Base-by-base conservation (phyloP, 2,797 vertebrate species). In the Pseudochromis fuscus region DNA sequence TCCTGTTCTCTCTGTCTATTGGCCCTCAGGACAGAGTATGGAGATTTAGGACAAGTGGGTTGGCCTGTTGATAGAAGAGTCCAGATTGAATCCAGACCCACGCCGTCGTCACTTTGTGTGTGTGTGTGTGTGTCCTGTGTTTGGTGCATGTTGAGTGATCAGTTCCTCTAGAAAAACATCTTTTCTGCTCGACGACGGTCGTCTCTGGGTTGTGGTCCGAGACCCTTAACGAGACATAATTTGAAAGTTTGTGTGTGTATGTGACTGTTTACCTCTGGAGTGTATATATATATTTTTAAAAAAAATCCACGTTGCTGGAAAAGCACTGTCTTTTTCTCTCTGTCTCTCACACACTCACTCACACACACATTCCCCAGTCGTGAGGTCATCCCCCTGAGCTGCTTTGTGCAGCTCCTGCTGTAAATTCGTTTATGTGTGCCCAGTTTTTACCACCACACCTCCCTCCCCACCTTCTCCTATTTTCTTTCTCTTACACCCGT, bases 51-150 rank as follows among this genome's bases (percentile, higher is more conserved):
- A 84, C 81, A 76, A 83, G 86, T 74, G 82, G 72, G 82, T 53
- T 46, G 79, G 75, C 76, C 76, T 83, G 86, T 78, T 85, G 87
- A 87, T 86, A 74, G 83, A 91, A 76, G 83, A 50, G 21, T 72
- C 67, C 33, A 83, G 91, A 93, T 91, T 90, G 88, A 92, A 90
- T 85, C 87, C 90, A 92, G 90, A 88, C 81, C 62, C 51, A 28
- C 2, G 15, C 75, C 64, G 83, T 87, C 73, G 65, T 86, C 85
- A 86, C 68, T 5, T 63, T 72, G 30, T 71, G 46, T 51, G 64
- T 46, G 50, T 71, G 76, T 62, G 62, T 75, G 57, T 75, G 67
- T 46, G 69, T 51, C 21, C 31, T 62, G 64, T 57, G 57, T 74
- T 67, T 80, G n/a, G 48, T 63, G 37, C 28, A 60, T 59, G 48